Evolutionary conservation across 64 coral and sea anemone species (phyloP).

Genomic region (Dendrophyllia cribrosa): DNA sequence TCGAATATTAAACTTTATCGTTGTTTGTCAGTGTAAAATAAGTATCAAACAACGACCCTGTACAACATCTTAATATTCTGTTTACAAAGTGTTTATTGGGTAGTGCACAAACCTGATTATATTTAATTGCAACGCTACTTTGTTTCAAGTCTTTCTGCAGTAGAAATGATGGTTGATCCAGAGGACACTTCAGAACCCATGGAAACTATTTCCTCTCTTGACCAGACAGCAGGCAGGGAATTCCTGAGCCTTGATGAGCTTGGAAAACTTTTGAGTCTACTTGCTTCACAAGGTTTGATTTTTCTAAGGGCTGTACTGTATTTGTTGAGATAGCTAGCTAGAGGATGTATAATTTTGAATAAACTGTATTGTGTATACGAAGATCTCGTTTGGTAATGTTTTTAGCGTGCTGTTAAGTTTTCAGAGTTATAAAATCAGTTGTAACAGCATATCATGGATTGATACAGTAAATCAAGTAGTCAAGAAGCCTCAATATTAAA

Average conservation of each 20-base stretch:
- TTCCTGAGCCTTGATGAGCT: constrained; percentile 67
- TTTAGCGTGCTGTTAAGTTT: background rate
- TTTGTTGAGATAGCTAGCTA: too few species aligned
- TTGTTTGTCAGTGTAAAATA: too few species aligned
- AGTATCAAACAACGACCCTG: too few species aligned
- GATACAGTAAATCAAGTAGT: background rate
- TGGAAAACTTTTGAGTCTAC: constrained; percentile 23
- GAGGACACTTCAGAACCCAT: background rate
- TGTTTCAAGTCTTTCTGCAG: background rate
- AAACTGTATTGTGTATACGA: background rate
- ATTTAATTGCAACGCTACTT: background rate
- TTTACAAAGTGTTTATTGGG: too few species aligned
- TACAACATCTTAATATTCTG: too few species aligned
- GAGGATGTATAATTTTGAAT: too few species aligned
- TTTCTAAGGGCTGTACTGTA: too few species aligned
- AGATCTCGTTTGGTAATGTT: background rate
- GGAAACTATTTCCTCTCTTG: constrained; percentile 6
- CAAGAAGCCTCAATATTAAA: too few species aligned
- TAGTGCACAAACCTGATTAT: too few species aligned
- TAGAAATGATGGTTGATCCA: background rate
- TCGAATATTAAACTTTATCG: too few species aligned
- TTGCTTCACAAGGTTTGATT: constrained; percentile 23
- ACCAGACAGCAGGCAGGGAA: constrained; percentile 41
- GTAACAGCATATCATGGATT: too few species aligned
- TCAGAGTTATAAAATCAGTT: too few species aligned